Conservation (phyloP, 2,888 invertebrate species). For the Pardosa pseudoannulata region DNA sequence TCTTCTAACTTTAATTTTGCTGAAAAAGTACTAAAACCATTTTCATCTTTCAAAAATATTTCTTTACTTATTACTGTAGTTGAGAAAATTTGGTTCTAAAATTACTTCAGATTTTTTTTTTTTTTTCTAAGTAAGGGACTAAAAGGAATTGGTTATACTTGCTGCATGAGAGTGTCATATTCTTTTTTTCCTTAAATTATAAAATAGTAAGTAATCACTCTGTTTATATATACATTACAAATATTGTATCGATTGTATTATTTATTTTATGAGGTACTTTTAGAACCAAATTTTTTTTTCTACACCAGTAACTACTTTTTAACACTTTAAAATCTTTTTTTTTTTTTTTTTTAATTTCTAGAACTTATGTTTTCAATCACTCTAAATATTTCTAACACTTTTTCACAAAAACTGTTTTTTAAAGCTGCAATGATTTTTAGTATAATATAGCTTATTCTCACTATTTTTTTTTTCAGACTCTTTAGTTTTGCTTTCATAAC, state of each 20-base stretch:
- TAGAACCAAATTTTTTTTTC: slow-evolving; percentile 65
- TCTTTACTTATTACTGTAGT: background rate
- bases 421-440: too few species aligned
- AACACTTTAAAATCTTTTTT: too few species aligned
- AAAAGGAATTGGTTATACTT: slow-evolving; percentile 5
- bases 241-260: background rate
- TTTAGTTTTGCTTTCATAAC: too few species aligned
- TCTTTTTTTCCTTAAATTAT: background rate
- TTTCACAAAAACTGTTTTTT: too few species aligned
- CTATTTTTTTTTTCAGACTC: too few species aligned
- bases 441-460: too few species aligned
- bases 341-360: too few species aligned
- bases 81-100: slow-evolving; percentile 68
- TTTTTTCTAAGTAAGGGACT: background rate
- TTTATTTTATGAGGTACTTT: background rate
- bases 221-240: background rate
- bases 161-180: slow-evolving; percentile 55
- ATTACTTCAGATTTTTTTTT: background rate
- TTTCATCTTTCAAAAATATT: background rate
- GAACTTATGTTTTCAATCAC: too few species aligned
- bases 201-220: too few species aligned
- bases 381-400: too few species aligned
- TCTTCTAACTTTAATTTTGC: slow-evolving; percentile 24
- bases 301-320: too few species aligned
- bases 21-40: slow-evolving; percentile 3